Base-by-base conservation (phyloP, 2,888 invertebrate species). In the Acanthosepion lycidas region DNA sequence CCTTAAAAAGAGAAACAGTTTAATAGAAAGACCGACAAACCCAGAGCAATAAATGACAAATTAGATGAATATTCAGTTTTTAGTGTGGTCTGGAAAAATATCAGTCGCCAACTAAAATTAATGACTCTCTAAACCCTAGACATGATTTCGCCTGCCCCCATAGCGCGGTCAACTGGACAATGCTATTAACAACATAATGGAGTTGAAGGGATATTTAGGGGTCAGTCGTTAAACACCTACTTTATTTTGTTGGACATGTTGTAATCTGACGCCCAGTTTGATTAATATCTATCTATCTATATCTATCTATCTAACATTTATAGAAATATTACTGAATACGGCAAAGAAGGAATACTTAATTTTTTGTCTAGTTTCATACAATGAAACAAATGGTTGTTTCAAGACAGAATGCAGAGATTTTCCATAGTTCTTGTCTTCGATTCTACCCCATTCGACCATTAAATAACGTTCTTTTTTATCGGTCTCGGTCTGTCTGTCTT, bases 61-160 rank as follows among this genome's bases (percentile, higher is more conserved):
- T 78, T 33, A 78, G n/a, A 33, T n/a, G 3, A 33, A 78, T 15
- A 12, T 33, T n/a, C 15, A n/a, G 1, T 4, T 78, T 78, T 78
- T 33, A 78, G n/a, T 78, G 78, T 78, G 78, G 78, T 78, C 78
- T 78, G 78, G 78, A 6, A 78, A 78, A 78, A n/a, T 33, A 33
- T n/a, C n/a, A 12, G 78, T 78, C 78, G 78, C 78, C 78, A 78
- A 78, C n/a, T n/a, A 78, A 78, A 78, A 78, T 78, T 78, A 78
- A 78, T 78, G 78, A 78, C 78, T n/a, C 78, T 78, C 78, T 33
- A 78, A 78, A 78, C 78, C 33, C n/a, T 78, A 33, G 78, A 15
- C n/a, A 23, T 78, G n/a, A 12, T 78, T 33, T 33, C 5, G 12
- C 78, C n/a, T 78, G 12, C 8, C 78, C 5, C 78, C n/a, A 78